Percentiles rank a stretch among this genome's conserved stretches.
Conservation (phyloP, 2,888 invertebrate species). For the Acanthosepion lycidas region DNA sequence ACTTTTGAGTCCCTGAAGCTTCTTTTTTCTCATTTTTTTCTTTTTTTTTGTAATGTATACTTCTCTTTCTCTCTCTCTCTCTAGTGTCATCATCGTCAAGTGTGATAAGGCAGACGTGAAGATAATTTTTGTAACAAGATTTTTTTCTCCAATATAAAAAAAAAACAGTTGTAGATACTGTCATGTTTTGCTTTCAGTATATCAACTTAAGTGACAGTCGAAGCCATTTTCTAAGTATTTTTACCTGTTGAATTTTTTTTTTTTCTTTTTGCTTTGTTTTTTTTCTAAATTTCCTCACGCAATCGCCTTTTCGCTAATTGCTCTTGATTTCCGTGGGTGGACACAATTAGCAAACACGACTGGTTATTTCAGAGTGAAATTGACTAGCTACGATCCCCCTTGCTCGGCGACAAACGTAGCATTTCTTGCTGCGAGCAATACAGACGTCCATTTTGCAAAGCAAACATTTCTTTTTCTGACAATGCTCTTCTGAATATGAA, state of each 20-base stretch:
- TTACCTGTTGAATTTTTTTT: neutral
- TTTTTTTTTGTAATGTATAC: neutral
- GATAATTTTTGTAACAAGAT: neutral
- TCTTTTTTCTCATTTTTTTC: too few relatives aligned
- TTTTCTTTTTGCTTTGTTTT: neutral
- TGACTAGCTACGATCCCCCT: neutral
- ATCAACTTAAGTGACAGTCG: constrained; percentile 33
- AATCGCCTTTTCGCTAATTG: neutral
- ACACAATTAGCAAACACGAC: neutral
- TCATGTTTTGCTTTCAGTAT: neutral
- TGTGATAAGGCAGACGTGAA: neutral
- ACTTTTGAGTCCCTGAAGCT: too few relatives aligned
- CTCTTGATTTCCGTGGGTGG: neutral
- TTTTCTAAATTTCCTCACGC: neutral
- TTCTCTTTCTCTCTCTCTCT: neutral
- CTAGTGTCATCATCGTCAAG: neutral
- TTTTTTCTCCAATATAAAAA: neutral
- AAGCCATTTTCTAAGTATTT: neutral
- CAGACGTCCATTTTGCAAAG: neutral
- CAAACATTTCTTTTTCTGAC: neutral
- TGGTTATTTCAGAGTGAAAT: neutral
- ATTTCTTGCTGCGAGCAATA: neutral
- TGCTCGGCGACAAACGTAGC: neutral
- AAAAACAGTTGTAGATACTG: neutral
- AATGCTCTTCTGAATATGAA: neutral